phyloP scores from a whole-genome alignment of 92 coral and sea anemone genomes.

The Paragorgia papillata region DNA sequence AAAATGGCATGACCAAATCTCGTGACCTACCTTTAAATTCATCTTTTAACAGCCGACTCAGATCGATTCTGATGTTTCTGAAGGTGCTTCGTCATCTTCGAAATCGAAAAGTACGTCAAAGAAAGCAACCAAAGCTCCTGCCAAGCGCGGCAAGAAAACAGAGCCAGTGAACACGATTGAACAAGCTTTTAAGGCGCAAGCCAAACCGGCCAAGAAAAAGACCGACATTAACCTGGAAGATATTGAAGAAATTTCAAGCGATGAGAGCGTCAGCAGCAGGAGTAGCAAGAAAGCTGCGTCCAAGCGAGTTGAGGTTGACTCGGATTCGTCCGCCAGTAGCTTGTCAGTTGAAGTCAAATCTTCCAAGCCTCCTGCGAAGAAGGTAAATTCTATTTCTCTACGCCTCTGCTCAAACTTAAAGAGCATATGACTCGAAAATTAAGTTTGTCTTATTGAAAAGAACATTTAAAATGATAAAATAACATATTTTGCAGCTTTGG shows the following conservation, averaged over 20 bases:
- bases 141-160: slow-evolving; percentile 48
- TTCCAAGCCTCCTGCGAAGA: slow-evolving; percentile 32
- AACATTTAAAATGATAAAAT: no score
- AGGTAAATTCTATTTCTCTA: neutral
- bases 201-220: slow-evolving; percentile 27
- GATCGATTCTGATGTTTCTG: slow-evolving; percentile 9
- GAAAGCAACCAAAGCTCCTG: slow-evolving; percentile 15
- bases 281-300: neutral
- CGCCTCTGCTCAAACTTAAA: neutral
- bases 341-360: neutral
- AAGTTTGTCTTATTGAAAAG: no score
- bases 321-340: slow-evolving; percentile 20
- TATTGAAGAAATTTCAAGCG: neutral
- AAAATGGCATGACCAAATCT: no score
- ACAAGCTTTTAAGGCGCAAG: slow-evolving; percentile 20
- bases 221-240: neutral
- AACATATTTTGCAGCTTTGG: no score
- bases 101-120: slow-evolving; percentile 15
- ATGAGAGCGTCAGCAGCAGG: neutral
- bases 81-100: slow-evolving; percentile 26
- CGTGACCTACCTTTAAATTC: no score
- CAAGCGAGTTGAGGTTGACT: neutral
- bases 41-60: neutral
- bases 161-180: slow-evolving; percentile 21
- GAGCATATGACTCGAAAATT: no score